Conservation (phyloP, 2,888 invertebrate genomes). For the Amphipoea oculea region DNA sequence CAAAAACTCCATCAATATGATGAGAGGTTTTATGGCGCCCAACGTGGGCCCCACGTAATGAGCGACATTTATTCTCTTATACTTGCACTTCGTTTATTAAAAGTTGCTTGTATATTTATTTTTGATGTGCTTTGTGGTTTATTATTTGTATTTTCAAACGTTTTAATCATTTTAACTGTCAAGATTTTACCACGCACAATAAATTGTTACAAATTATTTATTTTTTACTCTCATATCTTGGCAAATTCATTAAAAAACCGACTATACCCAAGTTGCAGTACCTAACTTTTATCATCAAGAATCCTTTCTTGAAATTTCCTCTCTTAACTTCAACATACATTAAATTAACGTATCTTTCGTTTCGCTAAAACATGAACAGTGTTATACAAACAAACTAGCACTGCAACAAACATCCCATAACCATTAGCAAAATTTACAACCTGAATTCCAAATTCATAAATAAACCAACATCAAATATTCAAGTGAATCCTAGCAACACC, state of each 20-base stretch:
- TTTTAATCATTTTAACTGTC: too few relatives aligned
- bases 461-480: conserved; percentile 54
- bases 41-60: conserved; percentile 75
- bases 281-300: background rate
- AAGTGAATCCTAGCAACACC: conserved; percentile 42
- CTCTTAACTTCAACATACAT: background rate
- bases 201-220: background rate
- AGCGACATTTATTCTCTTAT: conserved; percentile 74
- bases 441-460: conserved; percentile 25
- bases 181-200: too few relatives aligned
- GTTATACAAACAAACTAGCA: background rate
- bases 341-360: conserved; percentile 1
- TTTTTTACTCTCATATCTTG: background rate
- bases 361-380: background rate
- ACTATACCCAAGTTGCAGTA: background rate
- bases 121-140: background rate
- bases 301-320: background rate
- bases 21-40: conserved; percentile 70
- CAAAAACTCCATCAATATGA: conserved; percentile 76
- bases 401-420: conserved; percentile 8
- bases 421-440: conserved; percentile 22
- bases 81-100: conserved; percentile 66
- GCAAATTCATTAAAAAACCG: background rate
- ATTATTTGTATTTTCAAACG: background rate
- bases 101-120: conserved; percentile 36